Evolutionary conservation across 2,113 vertebrate genomes (phyloP).

Genomic region (Vireo altiloquus): DNA sequence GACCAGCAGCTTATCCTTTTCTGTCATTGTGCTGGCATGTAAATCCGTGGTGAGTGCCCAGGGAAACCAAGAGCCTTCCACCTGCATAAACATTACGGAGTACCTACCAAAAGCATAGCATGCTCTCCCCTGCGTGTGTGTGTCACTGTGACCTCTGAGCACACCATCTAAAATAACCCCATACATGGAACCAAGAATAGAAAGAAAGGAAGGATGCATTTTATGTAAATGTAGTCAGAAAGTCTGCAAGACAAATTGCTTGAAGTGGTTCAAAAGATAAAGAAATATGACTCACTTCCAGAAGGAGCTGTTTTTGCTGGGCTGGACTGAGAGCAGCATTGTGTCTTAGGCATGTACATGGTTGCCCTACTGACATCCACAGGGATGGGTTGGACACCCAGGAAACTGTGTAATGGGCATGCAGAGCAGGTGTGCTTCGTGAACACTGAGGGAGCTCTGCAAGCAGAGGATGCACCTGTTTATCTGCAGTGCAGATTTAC

Average conservation of each 20-base stretch:
- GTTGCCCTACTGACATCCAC: background rate
- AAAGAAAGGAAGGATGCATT: constrained; percentile 59
- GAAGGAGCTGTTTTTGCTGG: background rate
- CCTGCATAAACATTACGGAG: background rate
- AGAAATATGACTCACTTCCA: constrained; percentile 49
- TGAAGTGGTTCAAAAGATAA: constrained; percentile 36
- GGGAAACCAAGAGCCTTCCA: background rate
- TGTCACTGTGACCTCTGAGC: background rate
- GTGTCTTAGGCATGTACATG: background rate
- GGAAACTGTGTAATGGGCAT: background rate
- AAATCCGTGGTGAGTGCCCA: background rate
- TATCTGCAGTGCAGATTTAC: background rate
- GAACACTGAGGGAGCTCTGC: background rate
- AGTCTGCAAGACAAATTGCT: constrained; percentile 47
- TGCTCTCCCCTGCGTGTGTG: background rate
- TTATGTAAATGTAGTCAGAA: constrained; percentile 45
- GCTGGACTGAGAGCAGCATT: background rate
- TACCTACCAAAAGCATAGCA: background rate
- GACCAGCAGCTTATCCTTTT: background rate
- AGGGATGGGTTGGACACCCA: background rate
- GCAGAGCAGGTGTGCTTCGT: background rate
- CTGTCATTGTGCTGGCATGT: background rate
- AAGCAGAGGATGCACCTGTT: background rate
- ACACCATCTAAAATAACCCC: background rate
- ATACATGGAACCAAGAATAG: constrained; percentile 1